Base-by-base conservation (phyloP, 2,888 invertebrate species). In the Eupithecia pulchellata region DNA sequence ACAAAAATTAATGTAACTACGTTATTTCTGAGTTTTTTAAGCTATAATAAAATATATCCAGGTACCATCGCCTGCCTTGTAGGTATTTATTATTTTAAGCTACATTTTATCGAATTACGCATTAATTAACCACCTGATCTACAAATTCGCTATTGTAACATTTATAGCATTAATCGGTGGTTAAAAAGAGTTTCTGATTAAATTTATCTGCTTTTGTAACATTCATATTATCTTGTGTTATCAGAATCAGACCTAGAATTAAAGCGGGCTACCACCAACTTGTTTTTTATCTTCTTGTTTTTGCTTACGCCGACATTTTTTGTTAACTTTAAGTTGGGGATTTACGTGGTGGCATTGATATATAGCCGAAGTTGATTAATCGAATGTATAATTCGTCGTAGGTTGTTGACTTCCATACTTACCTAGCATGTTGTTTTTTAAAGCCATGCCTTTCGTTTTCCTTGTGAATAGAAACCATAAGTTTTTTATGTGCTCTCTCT, bases 231-330 rank as follows among this genome's bases (percentile, higher is more conserved):
- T 9, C 25, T 29, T 27, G 5, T 57, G 29, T 1, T 58, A 13
- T 32, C n/a, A 42, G n/a, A n/a, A n/a, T 42, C 58, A 58, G n/a
- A 30, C 30, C 58, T 58, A 47, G n/a, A 57, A 6, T 27, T 58
- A 72, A 75, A 74, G 67, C 52, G 34, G 32, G 1, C 13, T 57
- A 17, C 14, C 29, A n/a, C 14, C 1, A 9, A 17, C 29, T 17
- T 30, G 58, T 67, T 72, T 67, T 74, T 68, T 69, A 69, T 65
- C 61, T 52, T 39, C 62, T 67, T 27, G 25, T 47, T 47, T 47
- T 47, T 66, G 58, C 47, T 47, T 34, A 36, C 8, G 64, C 36
- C 14, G 55, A 42, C 55, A 58, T 64, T 68, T 47, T 47, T 67
- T 64, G 29, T 63, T 42, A 25, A 29, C 55, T 42, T 34, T 20